These are phyloP conservation scores for Nannospalax galili DNA, from an alignment of 2,113 vertebrate species.

Conservation along the genomic window DNA sequence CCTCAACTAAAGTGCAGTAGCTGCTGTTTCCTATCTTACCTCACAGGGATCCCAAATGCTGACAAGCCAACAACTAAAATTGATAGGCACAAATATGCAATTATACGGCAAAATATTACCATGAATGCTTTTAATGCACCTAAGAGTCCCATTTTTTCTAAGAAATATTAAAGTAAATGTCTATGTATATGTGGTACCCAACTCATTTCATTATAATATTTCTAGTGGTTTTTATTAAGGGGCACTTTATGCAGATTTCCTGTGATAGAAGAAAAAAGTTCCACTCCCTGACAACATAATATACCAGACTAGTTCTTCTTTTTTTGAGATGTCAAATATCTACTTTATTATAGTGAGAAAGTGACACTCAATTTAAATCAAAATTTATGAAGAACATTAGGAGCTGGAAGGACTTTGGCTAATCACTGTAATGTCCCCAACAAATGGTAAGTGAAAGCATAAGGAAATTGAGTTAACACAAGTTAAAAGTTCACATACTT, in stretches of 20 bases:
- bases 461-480: constrained; percentile 91
- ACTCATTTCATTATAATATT: constrained; percentile 43
- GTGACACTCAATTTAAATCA: constrained; percentile 91
- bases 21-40: constrained; percentile 45
- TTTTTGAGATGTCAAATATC: constrained; percentile 86
- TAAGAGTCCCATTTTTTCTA: neutral
- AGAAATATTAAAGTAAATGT: neutral
- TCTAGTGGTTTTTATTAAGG: constrained; percentile 40
- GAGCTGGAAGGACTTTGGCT: constrained; percentile 89
- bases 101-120: constrained; percentile 19
- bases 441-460: constrained; percentile 91
- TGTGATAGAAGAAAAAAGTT: constrained; percentile 41
- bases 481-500: constrained; percentile 92
- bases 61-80: constrained; percentile 58
- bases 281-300: constrained; percentile 76
- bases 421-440: constrained; percentile 90
- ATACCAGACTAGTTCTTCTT: constrained; percentile 69
- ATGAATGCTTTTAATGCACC: constrained; percentile 41
- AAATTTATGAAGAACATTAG: constrained; percentile 91
- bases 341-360: constrained; percentile 89
- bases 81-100: constrained; percentile 45
- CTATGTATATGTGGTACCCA: neutral
- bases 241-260: constrained; percentile 73
- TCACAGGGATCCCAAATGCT: neutral
- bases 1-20: constrained; percentile 64